A percentile compares a stretch with the other conserved stretches of the same genome.
These are phyloP conservation scores for Lapara coniferarum DNA, from an alignment of 2,888 invertebrate genomes.

Conservation along the genomic window DNA sequence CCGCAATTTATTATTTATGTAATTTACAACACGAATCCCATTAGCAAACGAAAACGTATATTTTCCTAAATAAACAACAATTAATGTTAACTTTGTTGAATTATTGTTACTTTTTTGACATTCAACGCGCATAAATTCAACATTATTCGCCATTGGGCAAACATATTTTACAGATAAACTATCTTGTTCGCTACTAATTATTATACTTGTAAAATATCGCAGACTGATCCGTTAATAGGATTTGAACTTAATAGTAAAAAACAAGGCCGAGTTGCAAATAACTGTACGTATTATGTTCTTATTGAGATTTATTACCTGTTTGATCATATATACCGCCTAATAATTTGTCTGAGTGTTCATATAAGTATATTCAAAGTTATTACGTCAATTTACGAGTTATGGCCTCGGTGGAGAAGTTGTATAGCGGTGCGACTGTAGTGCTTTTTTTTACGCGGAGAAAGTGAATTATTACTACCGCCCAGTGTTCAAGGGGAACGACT, in stretches of 20 bases:
- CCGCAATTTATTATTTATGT: neutral
- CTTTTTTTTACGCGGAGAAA: no score
- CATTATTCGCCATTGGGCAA: neutral
- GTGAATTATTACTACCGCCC: no score
- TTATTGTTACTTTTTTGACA: neutral
- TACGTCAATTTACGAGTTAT: neutral
- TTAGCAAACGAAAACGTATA: neutral
- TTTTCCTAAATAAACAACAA: neutral
- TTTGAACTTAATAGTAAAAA: slow-evolving; percentile 4
- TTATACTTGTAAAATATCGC: slow-evolving; percentile 9
- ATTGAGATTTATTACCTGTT: slow-evolving; percentile 2
- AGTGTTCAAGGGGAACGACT: no score
- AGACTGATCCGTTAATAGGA: slow-evolving; percentile 11
- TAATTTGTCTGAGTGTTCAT: slow-evolving; percentile 11
- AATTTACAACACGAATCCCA: neutral
- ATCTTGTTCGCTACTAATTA: slow-evolving; percentile 13
- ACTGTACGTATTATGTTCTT: slow-evolving; percentile 13
- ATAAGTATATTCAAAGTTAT: neutral
- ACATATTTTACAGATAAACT: slow-evolving; percentile 4
- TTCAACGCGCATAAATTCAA: neutral
- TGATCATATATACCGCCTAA: neutral
- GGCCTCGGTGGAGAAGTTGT: no score
- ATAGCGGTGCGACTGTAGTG: no score
- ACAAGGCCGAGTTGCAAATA: slow-evolving; percentile 15
- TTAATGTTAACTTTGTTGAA: slow-evolving; percentile 3